phyloP scores from a whole-genome alignment of 2,113 vertebrate species.

The Ahaetulla prasina region DNA sequence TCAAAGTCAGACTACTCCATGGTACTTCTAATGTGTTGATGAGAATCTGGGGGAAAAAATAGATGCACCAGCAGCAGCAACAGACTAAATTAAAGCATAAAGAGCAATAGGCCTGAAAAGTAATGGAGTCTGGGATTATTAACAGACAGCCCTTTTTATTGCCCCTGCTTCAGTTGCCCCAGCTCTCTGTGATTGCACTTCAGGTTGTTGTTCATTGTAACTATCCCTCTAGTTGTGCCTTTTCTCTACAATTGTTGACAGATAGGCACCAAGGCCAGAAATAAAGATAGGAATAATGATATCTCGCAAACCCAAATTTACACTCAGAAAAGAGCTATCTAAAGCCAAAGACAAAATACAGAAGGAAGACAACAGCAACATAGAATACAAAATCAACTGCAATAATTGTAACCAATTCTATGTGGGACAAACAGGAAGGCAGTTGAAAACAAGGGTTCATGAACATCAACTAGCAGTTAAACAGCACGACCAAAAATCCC shows the following conservation, averaged over 20 bases:
- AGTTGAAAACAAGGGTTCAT: too few relatives aligned
- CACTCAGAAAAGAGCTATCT: too few relatives aligned
- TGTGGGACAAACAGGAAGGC: too few relatives aligned
- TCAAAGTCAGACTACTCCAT: neutral
- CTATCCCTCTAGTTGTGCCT: neutral
- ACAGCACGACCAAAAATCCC: too few relatives aligned
- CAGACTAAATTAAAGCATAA: neutral
- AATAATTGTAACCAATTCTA: too few relatives aligned
- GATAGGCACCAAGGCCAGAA: neutral
- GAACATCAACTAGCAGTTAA: too few relatives aligned
- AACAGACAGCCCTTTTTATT: neutral
- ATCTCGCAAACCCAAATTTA: too few relatives aligned
- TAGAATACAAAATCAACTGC: too few relatives aligned
- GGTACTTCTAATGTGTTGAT: neutral
- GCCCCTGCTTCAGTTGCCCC: neutral
- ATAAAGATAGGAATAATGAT: too few relatives aligned
- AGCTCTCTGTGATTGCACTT: neutral
- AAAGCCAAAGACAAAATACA: too few relatives aligned
- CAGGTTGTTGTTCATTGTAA: neutral
- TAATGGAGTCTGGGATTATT: neutral
- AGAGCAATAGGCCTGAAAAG: neutral
- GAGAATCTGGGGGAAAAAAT: neutral
- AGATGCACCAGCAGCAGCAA: neutral
- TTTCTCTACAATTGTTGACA: neutral
- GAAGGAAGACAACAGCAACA: too few relatives aligned